A percentile compares a stretch with the other conserved stretches of the same genome.
phyloP scores from a whole-genome alignment of 2,113 vertebrate species.

The Todiramphus chloris region DNA sequence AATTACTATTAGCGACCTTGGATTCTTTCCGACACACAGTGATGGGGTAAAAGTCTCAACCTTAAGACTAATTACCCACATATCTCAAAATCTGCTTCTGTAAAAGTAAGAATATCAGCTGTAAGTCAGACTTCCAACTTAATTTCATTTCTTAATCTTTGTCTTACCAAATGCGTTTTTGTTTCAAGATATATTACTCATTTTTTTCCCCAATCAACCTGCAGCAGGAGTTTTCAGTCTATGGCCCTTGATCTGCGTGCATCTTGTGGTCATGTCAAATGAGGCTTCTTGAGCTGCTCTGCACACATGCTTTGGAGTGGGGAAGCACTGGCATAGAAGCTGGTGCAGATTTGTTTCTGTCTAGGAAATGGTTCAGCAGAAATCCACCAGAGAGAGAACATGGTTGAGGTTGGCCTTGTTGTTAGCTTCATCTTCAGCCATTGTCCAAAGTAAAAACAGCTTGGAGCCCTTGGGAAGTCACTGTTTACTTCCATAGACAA shows the following conservation, averaged over 20 bases:
- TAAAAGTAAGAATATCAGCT: neutral
- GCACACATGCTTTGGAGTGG: neutral
- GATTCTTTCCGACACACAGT: neutral
- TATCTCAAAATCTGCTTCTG: neutral
- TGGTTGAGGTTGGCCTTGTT: neutral
- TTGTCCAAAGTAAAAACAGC: neutral
- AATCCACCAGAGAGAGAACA: neutral
- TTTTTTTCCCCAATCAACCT: neutral
- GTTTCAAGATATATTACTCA: neutral
- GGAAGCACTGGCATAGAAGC: neutral
- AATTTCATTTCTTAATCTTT: neutral
- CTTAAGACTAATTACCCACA: accelerated
- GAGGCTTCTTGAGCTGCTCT: neutral
- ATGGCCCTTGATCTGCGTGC: neutral
- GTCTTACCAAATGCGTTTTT: neutral
- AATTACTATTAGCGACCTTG: neutral
- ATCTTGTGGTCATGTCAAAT: neutral
- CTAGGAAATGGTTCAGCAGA: neutral
- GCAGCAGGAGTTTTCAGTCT: neutral
- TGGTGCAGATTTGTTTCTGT: neutral
- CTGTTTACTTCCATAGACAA: neutral
- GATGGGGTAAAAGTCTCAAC: neutral
- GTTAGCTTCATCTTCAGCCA: neutral
- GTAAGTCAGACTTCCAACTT: neutral
- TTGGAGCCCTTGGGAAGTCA: neutral